Evolutionary conservation across 2,113 vertebrate species (phyloP), one percentile per base, ranked within the genome.

Genomic region (Oryctolagus cuniculus): DNA sequence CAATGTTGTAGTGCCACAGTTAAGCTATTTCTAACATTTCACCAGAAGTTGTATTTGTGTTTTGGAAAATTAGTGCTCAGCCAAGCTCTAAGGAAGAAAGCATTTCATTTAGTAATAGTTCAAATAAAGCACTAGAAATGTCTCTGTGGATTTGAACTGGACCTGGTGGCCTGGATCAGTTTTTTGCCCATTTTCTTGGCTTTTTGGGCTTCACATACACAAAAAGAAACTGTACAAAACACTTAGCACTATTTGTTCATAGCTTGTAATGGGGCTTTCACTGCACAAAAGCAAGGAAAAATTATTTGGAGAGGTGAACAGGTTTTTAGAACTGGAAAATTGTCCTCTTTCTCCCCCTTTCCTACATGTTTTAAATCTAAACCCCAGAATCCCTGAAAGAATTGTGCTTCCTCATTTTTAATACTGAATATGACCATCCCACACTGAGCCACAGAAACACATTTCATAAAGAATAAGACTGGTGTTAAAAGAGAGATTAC

Each of bases 11-110:
- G 95, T 96, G 97, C 94, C 92, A 84, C 93, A 97, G 84, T 92
- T 95, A 92, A 98, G 93, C 95, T 97, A 97, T 97, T 94, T 94
- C 96, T 97, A 93, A 98, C 94, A 96, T 97, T 96, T 51, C 79
- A 97, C 55, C 72, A 94, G 93, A 97, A 90, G 96, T 94, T 1
- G 0, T 96, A 93, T 93, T 97, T 93, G 49, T 91, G 83, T 90
- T 97, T 91, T 97, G 90, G 96, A 95, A 98, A 93, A 96, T 95
- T 96, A 98, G 86, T 95, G 91, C 58, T 1, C 31, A 85, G 53
- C 88, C 97, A 91, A 89, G 89, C 82, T 96, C 90, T 31, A 51
- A 78, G 72, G 78, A 91, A 93, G 84, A 97, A 96, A 83, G 61
- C 75, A 95, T 95, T 98, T 98, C 96, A 95, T 95, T 97, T 96